A percentile compares a stretch with the other conserved stretches of the same genome.
Conservation (phyloP, 1,140 invertebrate genomes). For the Ostrea denselamellosa region DNA sequence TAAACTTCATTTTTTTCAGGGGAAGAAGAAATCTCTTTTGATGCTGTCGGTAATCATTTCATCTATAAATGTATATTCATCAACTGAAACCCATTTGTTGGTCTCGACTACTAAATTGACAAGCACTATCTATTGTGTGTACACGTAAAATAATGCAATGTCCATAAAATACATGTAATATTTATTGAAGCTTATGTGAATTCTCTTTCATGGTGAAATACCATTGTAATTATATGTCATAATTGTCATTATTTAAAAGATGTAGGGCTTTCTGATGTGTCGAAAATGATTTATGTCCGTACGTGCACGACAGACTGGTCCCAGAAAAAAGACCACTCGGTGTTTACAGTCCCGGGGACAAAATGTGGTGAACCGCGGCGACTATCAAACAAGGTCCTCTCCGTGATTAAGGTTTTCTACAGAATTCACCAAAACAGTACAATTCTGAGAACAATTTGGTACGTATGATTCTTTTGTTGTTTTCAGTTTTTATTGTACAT, state of each 20-base stretch:
- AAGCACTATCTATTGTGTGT: too few relatives aligned
- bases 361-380: neutral
- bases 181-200: neutral
- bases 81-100: too few relatives aligned
- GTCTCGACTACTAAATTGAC: too few relatives aligned
- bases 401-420: neutral
- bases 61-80: too few relatives aligned
- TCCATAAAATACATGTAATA: too few relatives aligned
- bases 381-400: neutral
- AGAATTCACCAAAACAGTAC: neutral
- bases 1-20: too few relatives aligned
- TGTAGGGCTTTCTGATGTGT: neutral
- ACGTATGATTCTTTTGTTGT: too few relatives aligned
- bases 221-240: slow-evolving; percentile 3
- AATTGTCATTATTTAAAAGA: slow-evolving; percentile 18
- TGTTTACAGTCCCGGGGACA: neutral
- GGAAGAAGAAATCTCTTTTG: too few relatives aligned
- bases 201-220: neutral
- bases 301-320: neutral
- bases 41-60: too few relatives aligned
- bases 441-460: neutral
- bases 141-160: too few relatives aligned
- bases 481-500: too few relatives aligned
- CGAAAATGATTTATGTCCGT: slow-evolving; percentile 16
- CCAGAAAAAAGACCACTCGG: neutral